Percentiles rank a stretch among this genome's conserved stretches.
Evolutionary conservation across 1,140 invertebrate species (phyloP).

Genomic region (Euwallacea similis): DNA sequence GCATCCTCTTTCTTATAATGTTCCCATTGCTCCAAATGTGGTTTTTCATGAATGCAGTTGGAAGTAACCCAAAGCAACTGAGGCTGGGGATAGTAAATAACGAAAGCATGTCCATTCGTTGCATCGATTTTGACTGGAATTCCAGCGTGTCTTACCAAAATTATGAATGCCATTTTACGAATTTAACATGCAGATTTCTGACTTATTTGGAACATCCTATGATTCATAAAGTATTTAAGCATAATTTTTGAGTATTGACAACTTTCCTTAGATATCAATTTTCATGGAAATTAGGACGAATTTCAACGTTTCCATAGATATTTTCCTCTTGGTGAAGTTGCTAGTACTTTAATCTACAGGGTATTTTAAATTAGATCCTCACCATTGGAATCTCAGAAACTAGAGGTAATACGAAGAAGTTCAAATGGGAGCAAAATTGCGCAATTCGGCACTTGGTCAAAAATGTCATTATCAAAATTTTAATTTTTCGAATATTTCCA

Average conservation of each 20-base stretch:
- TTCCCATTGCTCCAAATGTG: slow-evolving; percentile 81
- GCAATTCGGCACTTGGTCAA: too few species aligned
- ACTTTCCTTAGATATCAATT: background rate
- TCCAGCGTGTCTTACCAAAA: slow-evolving; percentile 44
- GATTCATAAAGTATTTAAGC: slow-evolving; percentile 51
- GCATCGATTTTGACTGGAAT: slow-evolving; percentile 47
- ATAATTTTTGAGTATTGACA: slow-evolving; percentile 2
- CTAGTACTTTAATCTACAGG: too few species aligned
- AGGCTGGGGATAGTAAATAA: slow-evolving; percentile 75
- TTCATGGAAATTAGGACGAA: too few species aligned
- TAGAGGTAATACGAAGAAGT: too few species aligned
- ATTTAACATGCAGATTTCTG: slow-evolving; percentile 64
- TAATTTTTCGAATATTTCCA: too few species aligned
- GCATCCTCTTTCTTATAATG: slow-evolving; percentile 76
- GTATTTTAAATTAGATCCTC: too few species aligned
- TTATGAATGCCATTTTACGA: slow-evolving; percentile 56
- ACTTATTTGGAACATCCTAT: slow-evolving; percentile 56
- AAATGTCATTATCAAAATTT: too few species aligned
- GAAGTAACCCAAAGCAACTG: slow-evolving; percentile 72
- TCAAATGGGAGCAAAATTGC: too few species aligned
- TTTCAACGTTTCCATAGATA: too few species aligned
- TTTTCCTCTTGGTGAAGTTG: too few species aligned
- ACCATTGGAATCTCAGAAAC: too few species aligned
- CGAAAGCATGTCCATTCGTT: slow-evolving; percentile 59
- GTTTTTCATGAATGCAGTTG: slow-evolving; percentile 79